Base-by-base conservation (phyloP, 2,797 vertebrate genomes). In the Megaceryle alcyon region DNA sequence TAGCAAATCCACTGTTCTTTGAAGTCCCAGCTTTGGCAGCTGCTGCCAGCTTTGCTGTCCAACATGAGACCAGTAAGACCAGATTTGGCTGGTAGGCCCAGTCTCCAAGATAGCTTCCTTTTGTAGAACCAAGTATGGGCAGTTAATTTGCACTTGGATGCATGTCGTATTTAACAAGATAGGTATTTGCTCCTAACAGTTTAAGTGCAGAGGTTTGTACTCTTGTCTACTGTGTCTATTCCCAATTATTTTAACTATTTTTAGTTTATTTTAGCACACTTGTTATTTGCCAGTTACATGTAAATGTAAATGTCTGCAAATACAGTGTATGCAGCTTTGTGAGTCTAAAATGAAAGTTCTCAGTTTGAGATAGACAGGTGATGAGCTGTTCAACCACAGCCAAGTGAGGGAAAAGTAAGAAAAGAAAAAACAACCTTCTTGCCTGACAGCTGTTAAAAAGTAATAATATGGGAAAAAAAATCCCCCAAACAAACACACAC, bases 51-150 rank as follows among this genome's bases (percentile, higher is more conserved):
- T 77, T 93, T 75, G 80, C 60, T 94, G 96, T 86, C 94, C 96
- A 88, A 88, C 41, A 22, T 21, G 68, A 93, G 94, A 94, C 88
- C 88, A 95, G 96, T 84, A 92, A 86, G 94, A 96, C 92, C 64
- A 84, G 95, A 76, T 60, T 86, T 70, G 90, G 33, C 79, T 80
- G 66, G 73, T 96, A 90, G 91, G 37, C 64, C 41, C 19, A 1
- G 75, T 77, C 88, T 70, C 73, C 1, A 6, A 39, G 60, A 77
- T 60, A 37, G n/a, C 56, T 96, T 94, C 49, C 57, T 84, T 94
- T 79, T 93, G 90, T 92, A 68, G 83, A 64, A 68, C 81, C 64
- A 90, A 96, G 95, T 86, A 91, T 10, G 57, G 90, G 29, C 69
- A 83, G 72, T 90, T 89, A n/a, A 93, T 92, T 86, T 90, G 60